These are phyloP conservation scores for Limnodromus scolopaceus DNA, from an alignment of 2,797 vertebrate genomes.

Conservation along the genomic window DNA sequence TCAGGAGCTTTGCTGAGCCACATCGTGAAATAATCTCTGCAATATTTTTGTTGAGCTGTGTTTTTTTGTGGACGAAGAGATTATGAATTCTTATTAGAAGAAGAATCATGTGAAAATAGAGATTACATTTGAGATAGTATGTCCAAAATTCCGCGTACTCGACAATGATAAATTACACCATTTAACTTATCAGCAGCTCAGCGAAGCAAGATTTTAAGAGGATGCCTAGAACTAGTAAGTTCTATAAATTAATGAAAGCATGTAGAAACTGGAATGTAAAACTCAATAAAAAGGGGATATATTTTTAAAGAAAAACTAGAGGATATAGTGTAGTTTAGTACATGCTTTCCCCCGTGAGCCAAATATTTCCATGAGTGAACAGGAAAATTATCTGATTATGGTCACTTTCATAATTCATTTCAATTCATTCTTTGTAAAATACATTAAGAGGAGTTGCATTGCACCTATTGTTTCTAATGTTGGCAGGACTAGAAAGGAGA, in stretches of 20 bases:
- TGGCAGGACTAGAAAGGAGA: background rate
- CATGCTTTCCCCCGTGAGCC: background rate
- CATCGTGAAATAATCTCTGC: background rate
- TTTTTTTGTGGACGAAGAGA: background rate
- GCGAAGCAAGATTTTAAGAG: background rate
- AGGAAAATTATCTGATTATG: background rate
- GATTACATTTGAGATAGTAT: background rate
- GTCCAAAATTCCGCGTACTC: background rate
- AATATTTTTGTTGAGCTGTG: background rate
- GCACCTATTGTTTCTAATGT: background rate
- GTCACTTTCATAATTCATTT: background rate
- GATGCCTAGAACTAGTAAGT: background rate
- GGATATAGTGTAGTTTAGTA: background rate
- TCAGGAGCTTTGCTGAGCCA: background rate
- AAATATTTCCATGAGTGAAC: background rate
- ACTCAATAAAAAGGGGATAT: background rate
- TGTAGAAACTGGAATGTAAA: background rate
- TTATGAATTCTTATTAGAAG: constrained; percentile 16
- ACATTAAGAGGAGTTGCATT: background rate
- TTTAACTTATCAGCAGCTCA: background rate
- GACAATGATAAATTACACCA: constrained; percentile 11
- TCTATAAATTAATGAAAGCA: constrained; percentile 4
- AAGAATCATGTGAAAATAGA: constrained; percentile 5
- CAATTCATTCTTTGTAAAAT: background rate
- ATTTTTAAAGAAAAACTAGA: background rate